Evolutionary conservation across 2,797 vertebrate genomes (phyloP), one percentile per base, ranked within the genome.

Genomic region (Sciurus carolinensis): DNA sequence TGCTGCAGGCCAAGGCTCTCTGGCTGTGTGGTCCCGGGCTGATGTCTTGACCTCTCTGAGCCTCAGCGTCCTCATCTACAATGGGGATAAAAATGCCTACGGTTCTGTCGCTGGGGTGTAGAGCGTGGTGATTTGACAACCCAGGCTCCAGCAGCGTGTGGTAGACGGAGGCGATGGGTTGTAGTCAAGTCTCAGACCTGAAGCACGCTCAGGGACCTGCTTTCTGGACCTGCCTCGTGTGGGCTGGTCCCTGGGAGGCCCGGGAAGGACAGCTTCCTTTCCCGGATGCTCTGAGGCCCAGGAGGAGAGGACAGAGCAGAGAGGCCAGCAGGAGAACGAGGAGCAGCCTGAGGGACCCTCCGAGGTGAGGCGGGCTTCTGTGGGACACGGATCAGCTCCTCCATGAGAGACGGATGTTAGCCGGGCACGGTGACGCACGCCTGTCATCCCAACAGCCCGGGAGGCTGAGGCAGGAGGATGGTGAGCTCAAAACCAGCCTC

Each of bases 31-130:
- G 13, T 33, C 33, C 36, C 20, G 36, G 11, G 52, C 20, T 6
- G 9, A 30, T 30, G 54, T 91, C 91, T 73, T 50, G 30, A 82
- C n/a, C 30, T 50, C 89, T 95, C 76, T 79, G 80, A 50, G 81
- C 50, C 42, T 10, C 59, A 0, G 1, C 88, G 44, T 81, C 47
- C 79, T 30, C 24, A 1, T 24, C 54, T 36, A 3, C 24, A 66
- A 26, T 30, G 20, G 52, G 54, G 44, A 2, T 28, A 2, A n/a
- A 24, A 39, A 50, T 0, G 54, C 24, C 44, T 44, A 4, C 12
- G 7, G 30, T 69, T 84, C 10, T 0, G 13, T 30, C 1, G 5
- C 80, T 39, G n/a, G 33, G 28, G 11, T 67, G 69, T n/a, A 4
- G 15, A 12, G 12, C 15, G 9, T 57, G 47, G n/a, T 62, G 42